These are phyloP conservation scores for Calycopis cecrops DNA, from an alignment of 1,140 invertebrate genomes.

Conservation along the genomic window DNA sequence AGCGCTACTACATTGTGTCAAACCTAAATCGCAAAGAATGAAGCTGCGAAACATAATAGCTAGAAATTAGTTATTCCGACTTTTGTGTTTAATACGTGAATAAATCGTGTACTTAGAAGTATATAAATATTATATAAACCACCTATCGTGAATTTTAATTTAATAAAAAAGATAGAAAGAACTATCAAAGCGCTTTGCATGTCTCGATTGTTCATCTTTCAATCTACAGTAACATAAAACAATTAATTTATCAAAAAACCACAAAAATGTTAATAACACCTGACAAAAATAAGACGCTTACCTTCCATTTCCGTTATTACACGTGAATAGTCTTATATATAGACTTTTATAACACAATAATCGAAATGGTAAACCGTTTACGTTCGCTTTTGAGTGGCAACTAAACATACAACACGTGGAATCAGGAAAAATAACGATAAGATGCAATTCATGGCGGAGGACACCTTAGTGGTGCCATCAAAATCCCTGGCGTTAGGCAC, in stretches of 20 bases:
- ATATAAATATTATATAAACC: background rate
- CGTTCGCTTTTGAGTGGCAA: slow-evolving; percentile 2
- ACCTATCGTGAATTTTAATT: slow-evolving; percentile 10
- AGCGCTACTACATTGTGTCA: no score
- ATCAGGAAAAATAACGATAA: slow-evolving; percentile 5
- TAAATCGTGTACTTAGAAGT: background rate
- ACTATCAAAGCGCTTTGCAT: slow-evolving; percentile 1
- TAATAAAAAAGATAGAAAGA: slow-evolving; percentile 4
- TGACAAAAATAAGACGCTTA: slow-evolving; percentile 8
- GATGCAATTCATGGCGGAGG: slow-evolving; percentile 2
- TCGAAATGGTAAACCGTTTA: background rate
- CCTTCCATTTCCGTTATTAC: slow-evolving; percentile 10
- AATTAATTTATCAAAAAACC: background rate
- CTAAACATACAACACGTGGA: slow-evolving; percentile 5
- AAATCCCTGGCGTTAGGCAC: slow-evolving; percentile 6
- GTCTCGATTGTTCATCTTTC: slow-evolving; percentile 8
- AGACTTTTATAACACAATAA: slow-evolving; percentile 8
- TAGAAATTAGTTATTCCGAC: no score
- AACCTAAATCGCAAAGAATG: no score
- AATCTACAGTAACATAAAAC: slow-evolving; percentile 1
- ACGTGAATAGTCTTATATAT: background rate
- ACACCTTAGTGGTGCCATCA: slow-evolving; percentile 3
- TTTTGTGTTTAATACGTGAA: no score
- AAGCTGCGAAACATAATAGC: no score
- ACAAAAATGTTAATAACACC: slow-evolving; percentile 8